phyloP scores from a whole-genome alignment of 2,888 invertebrate species.

The Diogma glabrata region DNA sequence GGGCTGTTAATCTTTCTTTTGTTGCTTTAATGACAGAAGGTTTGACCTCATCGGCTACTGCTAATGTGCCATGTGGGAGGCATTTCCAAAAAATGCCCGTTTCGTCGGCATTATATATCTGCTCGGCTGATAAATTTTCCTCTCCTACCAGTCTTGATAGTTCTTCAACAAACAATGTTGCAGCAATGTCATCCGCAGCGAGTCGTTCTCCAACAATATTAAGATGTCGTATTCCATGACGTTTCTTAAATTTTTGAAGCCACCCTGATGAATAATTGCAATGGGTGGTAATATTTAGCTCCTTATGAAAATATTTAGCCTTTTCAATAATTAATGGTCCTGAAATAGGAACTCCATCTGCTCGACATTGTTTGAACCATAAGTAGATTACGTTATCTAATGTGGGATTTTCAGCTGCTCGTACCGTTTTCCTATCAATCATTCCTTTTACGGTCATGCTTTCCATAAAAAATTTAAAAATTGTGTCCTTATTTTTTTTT shows the following conservation, averaged over 20 bases:
- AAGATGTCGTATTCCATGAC: not conserved
- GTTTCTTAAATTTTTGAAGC: not conserved
- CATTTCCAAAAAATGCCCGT: conserved; percentile 3
- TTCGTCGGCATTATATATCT: no score
- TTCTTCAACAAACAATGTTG: not conserved
- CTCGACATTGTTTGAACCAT: no score
- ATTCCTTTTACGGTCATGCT: not conserved
- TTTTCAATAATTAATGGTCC: not conserved
- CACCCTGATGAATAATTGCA: not conserved
- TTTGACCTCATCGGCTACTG: not conserved
- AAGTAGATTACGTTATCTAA: no score
- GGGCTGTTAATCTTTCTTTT: not conserved
- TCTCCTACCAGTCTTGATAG: not conserved
- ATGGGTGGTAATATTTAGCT: not conserved
- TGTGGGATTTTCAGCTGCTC: not conserved
- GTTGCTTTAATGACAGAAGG: no score
- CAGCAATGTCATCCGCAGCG: not conserved
- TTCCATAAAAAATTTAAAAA: not conserved
- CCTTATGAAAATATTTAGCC: not conserved
- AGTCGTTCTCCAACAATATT: not conserved
- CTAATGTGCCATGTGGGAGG: not conserved
- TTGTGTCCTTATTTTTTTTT: no score
- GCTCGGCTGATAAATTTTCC: no score
- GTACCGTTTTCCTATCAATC: not conserved
- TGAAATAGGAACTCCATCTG: not conserved